Percentiles rank a stretch among this genome's conserved stretches.
Conservation (phyloP, 2,888 invertebrate species). For the Stenodema calcarata region DNA sequence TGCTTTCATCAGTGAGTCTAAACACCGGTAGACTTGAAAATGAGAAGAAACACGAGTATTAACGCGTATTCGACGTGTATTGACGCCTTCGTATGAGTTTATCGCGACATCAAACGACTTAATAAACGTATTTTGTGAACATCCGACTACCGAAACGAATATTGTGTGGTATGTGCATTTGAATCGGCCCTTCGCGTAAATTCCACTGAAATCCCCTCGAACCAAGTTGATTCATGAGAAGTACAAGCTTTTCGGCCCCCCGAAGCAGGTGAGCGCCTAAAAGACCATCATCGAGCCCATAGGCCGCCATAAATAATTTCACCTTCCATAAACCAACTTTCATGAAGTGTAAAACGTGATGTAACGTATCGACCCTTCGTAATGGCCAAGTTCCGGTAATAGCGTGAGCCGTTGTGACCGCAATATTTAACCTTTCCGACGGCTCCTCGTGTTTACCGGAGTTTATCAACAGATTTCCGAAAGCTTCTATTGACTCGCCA, state of each 20-base stretch:
- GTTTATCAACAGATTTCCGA: background rate
- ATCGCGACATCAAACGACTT: too few species aligned
- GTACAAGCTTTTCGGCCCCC: background rate
- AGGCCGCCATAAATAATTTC: background rate
- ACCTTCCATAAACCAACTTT: background rate
- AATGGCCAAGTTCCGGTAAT: background rate
- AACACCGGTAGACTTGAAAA: too few species aligned
- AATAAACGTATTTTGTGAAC: too few species aligned
- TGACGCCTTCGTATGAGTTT: too few species aligned
- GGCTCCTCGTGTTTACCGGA: background rate
- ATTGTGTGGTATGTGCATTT: too few species aligned
- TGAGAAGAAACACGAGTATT: too few species aligned
- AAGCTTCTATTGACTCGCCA: background rate
- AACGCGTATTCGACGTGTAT: too few species aligned
- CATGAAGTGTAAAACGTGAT: background rate
- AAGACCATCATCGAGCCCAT: background rate
- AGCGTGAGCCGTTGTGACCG: background rate
- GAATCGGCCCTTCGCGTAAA: too few species aligned
- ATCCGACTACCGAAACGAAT: too few species aligned
- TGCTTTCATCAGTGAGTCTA: too few species aligned
- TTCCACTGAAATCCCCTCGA: too few species aligned
- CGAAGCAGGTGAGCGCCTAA: background rate
- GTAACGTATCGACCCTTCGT: too few species aligned
- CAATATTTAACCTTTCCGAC: background rate
- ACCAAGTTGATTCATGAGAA: background rate